Percentiles rank a stretch among this genome's conserved stretches.
Conservation (phyloP, 2,888 invertebrate species). For the Aphidius colemani region DNA sequence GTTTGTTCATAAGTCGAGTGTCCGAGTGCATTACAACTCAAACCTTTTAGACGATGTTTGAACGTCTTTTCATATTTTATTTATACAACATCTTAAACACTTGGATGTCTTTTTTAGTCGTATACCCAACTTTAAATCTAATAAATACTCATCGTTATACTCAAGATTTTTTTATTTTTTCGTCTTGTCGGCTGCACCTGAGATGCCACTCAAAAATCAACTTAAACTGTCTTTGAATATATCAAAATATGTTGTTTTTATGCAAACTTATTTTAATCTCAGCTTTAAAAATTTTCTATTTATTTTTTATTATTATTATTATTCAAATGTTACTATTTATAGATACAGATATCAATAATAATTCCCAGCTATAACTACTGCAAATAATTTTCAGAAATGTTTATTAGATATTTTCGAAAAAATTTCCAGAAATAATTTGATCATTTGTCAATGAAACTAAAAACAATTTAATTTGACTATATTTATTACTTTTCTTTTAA, state of each 20-base stretch:
- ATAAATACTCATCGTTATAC: slow-evolving; percentile 6
- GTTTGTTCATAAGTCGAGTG: slow-evolving; percentile 53
- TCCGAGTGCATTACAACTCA: slow-evolving; percentile 58
- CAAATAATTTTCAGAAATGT: too few species aligned
- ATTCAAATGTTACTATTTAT: too few species aligned
- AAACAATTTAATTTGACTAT: too few species aligned
- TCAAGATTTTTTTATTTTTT: not conserved
- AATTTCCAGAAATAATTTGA: too few species aligned
- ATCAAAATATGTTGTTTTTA: slow-evolving; percentile 18
- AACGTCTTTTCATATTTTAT: slow-evolving; percentile 56
- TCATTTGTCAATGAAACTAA: too few species aligned
- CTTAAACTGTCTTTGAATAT: slow-evolving; percentile 20
- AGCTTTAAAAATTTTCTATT: too few species aligned
- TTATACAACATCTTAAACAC: slow-evolving; percentile 59
- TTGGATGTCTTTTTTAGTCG: slow-evolving; percentile 36
- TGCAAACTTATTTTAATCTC: slow-evolving; percentile 10
- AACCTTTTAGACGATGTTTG: slow-evolving; percentile 59
- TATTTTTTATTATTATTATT: too few species aligned
- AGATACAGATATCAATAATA: too few species aligned
- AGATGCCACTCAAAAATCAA: slow-evolving; percentile 16
- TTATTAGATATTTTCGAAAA: too few species aligned
- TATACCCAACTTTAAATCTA: slow-evolving; percentile 27
- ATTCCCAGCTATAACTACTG: too few species aligned
- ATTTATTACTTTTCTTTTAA: too few species aligned
- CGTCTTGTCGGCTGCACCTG: slow-evolving; percentile 10